A percentile compares a stretch with the other conserved stretches of the same genome.
Conservation (phyloP, 2,888 invertebrate genomes). For the Eurytoma adleriae region DNA sequence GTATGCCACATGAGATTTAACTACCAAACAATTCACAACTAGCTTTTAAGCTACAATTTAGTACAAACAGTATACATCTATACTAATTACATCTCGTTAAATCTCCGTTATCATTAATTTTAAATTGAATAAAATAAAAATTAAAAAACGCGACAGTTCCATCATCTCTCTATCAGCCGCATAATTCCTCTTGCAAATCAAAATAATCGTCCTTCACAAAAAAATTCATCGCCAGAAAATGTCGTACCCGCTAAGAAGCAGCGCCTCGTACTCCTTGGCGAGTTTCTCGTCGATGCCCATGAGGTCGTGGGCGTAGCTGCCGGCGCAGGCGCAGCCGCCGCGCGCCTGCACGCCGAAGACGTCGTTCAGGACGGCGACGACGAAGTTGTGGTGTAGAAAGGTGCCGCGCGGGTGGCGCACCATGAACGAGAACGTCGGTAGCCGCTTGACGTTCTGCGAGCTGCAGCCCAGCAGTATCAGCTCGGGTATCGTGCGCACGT, state of each 20-base stretch:
- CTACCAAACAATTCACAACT: too few relatives aligned
- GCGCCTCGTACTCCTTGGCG: constrained; percentile 85
- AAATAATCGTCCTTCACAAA: too few relatives aligned
- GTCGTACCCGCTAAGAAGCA: constrained; percentile 80
- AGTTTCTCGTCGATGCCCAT: constrained; percentile 89
- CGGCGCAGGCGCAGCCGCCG: constrained; percentile 88
- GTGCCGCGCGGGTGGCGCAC: constrained; percentile 88
- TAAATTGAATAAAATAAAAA: too few relatives aligned
- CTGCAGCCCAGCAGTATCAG: constrained; percentile 86
- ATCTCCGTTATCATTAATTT: too few relatives aligned
- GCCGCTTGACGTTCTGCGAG: constrained; percentile 81
- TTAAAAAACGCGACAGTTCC: too few relatives aligned
- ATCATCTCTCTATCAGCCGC: too few relatives aligned
- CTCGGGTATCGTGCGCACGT: constrained; percentile 87
- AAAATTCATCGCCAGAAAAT: not conserved
- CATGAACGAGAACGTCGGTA: constrained; percentile 92
- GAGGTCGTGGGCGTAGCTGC: constrained; percentile 90
- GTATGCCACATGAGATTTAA: too few relatives aligned
- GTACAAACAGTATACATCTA: too few relatives aligned
- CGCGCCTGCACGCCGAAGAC: constrained; percentile 93
- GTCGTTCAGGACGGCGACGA: constrained; percentile 91
- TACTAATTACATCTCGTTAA: too few relatives aligned
- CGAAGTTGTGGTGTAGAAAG: constrained; percentile 92
- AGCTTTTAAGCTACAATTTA: too few relatives aligned
- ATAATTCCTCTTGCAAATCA: too few relatives aligned